Evolutionary conservation across 1,140 invertebrate species (phyloP), one percentile per base, ranked within the genome.

Genomic region (Dryas iulia): DNA sequence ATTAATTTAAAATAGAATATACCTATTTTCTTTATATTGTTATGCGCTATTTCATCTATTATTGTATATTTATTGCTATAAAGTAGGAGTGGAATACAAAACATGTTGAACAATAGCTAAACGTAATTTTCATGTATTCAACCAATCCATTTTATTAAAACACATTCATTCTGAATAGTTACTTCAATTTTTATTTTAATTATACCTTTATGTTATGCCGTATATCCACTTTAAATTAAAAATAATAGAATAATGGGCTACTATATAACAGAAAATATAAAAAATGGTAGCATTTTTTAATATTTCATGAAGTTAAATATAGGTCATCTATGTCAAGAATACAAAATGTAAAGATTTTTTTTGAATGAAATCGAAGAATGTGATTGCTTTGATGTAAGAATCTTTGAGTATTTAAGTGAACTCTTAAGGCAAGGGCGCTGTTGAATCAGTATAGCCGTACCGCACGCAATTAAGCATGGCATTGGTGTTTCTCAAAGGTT

Each of bases 401-500:
- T 53, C 66, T 64, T 80, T 64, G 70, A 84, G 77, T 81, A 71
- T 73, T 76, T 84, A 85, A 87, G 83, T 81, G 78, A 79, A 69
- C 71, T 58, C 83, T 84, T 67, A 66, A 72, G 61, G 56, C 62
- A 60, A 77, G 78, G 69, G 71, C 58, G 59, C 69, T 71, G 77
- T 76, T 80, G 72, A 74, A 71, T 77, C 71, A 67, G 64, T 73
- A 72, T 69, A 68, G 77, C 47, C 18, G 63, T 53, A 77, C 67
- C 74, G 78, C 73, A 78, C 77, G 78, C 78, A 82, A 83, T 85
- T 85, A 85, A 83, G 72, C 72, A 72, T 74, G 72, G 67, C 75
- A 78, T 77, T 80, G 80, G 76, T 83, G 72, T 83, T 73, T 59
- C 76, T 82, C 82, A 82, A 83, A 87, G 76, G 78, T 78, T 77